Conservation (phyloP, 2,113 vertebrate species). For the Gracilinanus agilis region DNA sequence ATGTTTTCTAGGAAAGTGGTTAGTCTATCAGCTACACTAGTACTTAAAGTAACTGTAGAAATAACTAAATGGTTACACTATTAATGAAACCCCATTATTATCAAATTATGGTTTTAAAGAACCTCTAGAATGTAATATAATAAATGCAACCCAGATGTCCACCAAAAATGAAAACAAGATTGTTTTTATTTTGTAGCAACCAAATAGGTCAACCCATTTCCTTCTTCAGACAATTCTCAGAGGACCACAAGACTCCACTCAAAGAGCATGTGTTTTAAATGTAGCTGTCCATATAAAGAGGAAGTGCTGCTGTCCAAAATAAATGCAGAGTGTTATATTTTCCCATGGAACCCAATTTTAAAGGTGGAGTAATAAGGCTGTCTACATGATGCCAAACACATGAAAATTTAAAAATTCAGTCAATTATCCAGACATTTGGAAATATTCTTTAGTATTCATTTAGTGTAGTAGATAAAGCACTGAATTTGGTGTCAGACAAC, state of each 20-base stretch:
- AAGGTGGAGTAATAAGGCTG: conserved; percentile 6
- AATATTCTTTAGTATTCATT: conserved; percentile 47
- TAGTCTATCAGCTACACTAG: conserved; percentile 23
- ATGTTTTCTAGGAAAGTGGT: conserved; percentile 50
- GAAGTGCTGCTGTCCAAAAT: conserved; percentile 83
- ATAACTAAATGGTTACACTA: conserved; percentile 44
- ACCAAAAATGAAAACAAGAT: conserved; percentile 79
- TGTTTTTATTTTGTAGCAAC: conserved; percentile 89
- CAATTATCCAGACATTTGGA: conserved; percentile 54
- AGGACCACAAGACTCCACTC: conserved; percentile 76
- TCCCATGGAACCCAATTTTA: conserved; percentile 81
- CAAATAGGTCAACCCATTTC: conserved; percentile 88
- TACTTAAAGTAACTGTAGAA: conserved; percentile 57
- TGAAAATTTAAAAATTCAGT: conserved; percentile 11
- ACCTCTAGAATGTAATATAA: conserved; percentile 82
- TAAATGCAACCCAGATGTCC: conserved; percentile 88
- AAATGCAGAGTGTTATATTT: conserved; percentile 72
- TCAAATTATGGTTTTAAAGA: conserved; percentile 80
- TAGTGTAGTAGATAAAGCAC: conserved; percentile 5
- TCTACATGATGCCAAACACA: conserved; percentile 67
- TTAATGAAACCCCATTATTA: conserved; percentile 75
- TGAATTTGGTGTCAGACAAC: conserved; percentile 31
- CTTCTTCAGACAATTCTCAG: conserved; percentile 85
- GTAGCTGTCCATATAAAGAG: conserved; percentile 80
- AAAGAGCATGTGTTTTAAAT: conserved; percentile 80